Evolutionary conservation across 2,888 invertebrate species (phyloP), one percentile per base, ranked within the genome.

Genomic region (Drosophila setosimentum): DNA sequence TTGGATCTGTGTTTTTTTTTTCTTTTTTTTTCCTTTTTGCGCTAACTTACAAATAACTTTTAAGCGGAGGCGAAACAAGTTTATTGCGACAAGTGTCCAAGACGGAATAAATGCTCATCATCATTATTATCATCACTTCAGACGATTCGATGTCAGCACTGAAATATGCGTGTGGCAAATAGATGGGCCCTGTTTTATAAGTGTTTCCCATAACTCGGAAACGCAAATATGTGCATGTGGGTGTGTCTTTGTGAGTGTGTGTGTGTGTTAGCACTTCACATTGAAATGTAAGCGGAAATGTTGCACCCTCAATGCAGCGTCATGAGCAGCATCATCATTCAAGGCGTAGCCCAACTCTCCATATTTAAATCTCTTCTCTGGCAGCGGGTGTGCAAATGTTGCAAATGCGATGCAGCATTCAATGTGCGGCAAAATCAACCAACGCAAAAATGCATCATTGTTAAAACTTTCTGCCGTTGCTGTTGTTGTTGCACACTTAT

Each of bases 51-150:
- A 69, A 55, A 69, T 64, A 50, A 13, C 21, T 27, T 33, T 49
- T 45, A 54, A 57, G 68, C 61, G 84, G 82, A 80, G 85, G 81
- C 82, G 82, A 82, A 81, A 87, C 87, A 50, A 65, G 81, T 82
- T 82, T 87, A 57, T 58, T 64, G 68, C 75, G 79, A 87, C 82
- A 82, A 82, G 87, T 87, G 82, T 69, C 81, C 60, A 71, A 84
- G 45, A 61, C 69, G 61, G 66, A 61, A 63, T 60, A 67, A 62
- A 64, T 53, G 61, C 68, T 55, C 55, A 55, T 55, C 54, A 54
- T 27, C 35, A 54, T 21, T 18, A 37, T 62, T 68, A 73, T 78
- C 61, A 61, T 30, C 49, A 11, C 33, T 8, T 21, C 5, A 32
- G 32, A 35, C 24, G 45, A 29, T 33, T 80, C 83, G 83, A 83